Evolutionary conservation across 2,113 vertebrate species (phyloP).

Genomic region (Phalacrocorax aristotelis): DNA sequence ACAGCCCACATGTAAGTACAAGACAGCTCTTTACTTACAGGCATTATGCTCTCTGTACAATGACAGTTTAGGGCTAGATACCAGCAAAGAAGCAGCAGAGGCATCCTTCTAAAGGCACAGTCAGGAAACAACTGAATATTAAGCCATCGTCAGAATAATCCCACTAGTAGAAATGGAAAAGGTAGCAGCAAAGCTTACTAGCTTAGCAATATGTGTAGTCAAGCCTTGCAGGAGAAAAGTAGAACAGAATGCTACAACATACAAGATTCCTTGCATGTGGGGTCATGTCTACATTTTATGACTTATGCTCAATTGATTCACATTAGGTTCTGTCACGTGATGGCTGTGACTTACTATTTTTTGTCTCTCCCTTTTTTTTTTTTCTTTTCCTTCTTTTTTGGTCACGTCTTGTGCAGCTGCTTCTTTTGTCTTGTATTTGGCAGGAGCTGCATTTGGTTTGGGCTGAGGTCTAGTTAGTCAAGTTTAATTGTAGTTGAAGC

Average conservation of each 20-base stretch:
- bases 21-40: background rate
- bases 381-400: background rate
- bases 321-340: constrained; percentile 1
- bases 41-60: too few species aligned
- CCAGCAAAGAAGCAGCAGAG: background rate
- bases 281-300: constrained; percentile 18
- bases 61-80: background rate
- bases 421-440: background rate
- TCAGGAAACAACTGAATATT: background rate
- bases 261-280: constrained; percentile 11
- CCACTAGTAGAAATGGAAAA: background rate
- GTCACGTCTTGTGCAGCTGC: background rate
- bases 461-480: background rate
- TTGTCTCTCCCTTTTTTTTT: fast-evolving
- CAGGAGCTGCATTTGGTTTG: background rate
- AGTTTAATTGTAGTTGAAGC: background rate
- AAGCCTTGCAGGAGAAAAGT: background rate
- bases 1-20: background rate
- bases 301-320: background rate
- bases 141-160: background rate
- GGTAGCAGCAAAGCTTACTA: background rate
- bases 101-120: background rate
- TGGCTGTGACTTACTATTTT: background rate
- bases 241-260: background rate
- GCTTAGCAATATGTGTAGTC: background rate